Base-by-base conservation (phyloP, 2,797 vertebrate species). In the Crossoptilon crossoptilon region DNA sequence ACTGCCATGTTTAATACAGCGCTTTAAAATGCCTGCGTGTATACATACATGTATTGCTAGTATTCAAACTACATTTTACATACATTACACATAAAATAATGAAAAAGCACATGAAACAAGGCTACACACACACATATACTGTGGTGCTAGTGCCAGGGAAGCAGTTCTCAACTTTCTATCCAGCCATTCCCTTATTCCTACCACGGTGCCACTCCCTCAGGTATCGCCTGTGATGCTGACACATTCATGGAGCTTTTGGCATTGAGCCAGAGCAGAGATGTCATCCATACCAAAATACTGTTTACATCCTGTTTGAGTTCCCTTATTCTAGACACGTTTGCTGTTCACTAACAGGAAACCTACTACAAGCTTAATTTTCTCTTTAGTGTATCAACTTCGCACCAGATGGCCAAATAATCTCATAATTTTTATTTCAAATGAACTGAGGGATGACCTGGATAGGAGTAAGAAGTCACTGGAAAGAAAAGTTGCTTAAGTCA, bases 21-120 rank as follows among this genome's bases (percentile, higher is more conserved):
- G 12, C 51, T 75, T 63, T 8, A 60, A 88, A 88, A 60, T 8
- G 5, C 55, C 43, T 60, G 10, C n/a, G n/a, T 14, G 31, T 5
- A 39, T 0, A 8, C 14, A 43, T 31, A 76, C 72, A 82, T 74
- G 87, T 88, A 90, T 91, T 94, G 91, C 87, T 41, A 91, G 88
- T 59, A 33, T 59, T 89, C 16, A 31, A 31, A 37, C 12, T 64
- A 19, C 39, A 43, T 64, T 64, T 64, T 43, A 64, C 62, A 64
- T 43, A 64, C 9, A 19, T 64, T 43, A 64, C 24, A 81, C 22
- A 78, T 12, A 64, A 48, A 78, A 39, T 10, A 43, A 71, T 9
- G 58, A 18, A 74, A 86, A 81, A 90, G 69, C 33, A 77, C 44
- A 64, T 17, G n/a, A 27, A 69, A 33, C 44, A 74, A 63, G 23